Evolutionary conservation across 2,888 invertebrate species (phyloP).

Genomic region (Neria commutata): DNA sequence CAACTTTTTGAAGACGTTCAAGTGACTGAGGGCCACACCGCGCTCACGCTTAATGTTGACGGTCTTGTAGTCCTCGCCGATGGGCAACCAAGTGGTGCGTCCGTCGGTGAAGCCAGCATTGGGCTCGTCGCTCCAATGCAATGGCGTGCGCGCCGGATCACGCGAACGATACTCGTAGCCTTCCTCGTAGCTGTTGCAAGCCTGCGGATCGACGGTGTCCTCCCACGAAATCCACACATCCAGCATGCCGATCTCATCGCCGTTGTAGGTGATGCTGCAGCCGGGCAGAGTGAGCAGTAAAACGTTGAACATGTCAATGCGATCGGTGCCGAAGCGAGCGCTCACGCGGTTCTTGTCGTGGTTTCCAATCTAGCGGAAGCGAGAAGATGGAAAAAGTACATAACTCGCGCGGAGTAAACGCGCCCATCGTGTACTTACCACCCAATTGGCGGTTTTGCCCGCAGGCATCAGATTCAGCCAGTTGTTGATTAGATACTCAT

Average conservation of each 20-base stretch:
- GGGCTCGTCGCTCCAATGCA: slow-evolving; percentile 66
- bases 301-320: slow-evolving; percentile 76
- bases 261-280: slow-evolving; percentile 82
- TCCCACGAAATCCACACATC: slow-evolving; percentile 68
- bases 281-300: slow-evolving; percentile 81
- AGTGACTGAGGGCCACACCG: slow-evolving; percentile 64
- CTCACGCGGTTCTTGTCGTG: slow-evolving; percentile 72
- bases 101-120: slow-evolving; percentile 55
- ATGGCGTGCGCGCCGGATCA: slow-evolving; percentile 70
- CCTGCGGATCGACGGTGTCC: slow-evolving; percentile 70
- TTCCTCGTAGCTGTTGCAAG: slow-evolving; percentile 67
- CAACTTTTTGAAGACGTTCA: slow-evolving; percentile 68
- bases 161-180: slow-evolving; percentile 67
- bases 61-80: slow-evolving; percentile 65
- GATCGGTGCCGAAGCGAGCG: slow-evolving; percentile 68
- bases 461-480: slow-evolving; percentile 68
- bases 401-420: background rate
- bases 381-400: background rate
- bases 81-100: slow-evolving; percentile 55
- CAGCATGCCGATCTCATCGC: slow-evolving; percentile 83
- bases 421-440: slow-evolving; percentile 62
- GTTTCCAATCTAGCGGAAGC: slow-evolving; percentile 69
- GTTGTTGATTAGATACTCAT: slow-evolving; percentile 64
- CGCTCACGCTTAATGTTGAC: slow-evolving; percentile 68
- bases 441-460: slow-evolving; percentile 69